Evolutionary conservation across 2,113 vertebrate species (phyloP).

Genomic region (Phodopus roborovskii): DNA sequence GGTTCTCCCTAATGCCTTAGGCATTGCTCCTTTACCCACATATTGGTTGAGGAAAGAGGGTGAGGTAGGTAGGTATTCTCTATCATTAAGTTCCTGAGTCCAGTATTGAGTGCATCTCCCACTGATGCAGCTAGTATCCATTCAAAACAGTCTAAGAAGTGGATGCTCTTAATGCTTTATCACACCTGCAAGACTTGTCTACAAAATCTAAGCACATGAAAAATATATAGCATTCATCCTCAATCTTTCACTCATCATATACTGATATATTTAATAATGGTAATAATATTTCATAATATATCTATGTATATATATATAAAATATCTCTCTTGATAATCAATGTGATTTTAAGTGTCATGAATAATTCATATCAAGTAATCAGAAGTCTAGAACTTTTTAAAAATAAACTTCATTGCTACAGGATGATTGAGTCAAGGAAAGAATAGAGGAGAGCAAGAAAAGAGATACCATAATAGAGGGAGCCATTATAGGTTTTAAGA

Average conservation of each 20-base stretch:
- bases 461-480: no score
- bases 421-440: no score
- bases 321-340: background rate
- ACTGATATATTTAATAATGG: background rate
- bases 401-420: background rate
- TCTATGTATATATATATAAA: background rate
- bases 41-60: background rate
- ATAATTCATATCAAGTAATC: background rate
- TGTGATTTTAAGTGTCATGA: background rate
- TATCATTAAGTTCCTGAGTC: background rate
- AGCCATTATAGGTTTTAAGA: no score
- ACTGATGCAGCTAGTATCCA: background rate
- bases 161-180: rapidly evolving
- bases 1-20: no score
- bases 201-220: background rate
- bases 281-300: background rate
- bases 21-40: background rate
- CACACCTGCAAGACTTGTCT: no score
- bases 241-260: rapidly evolving
- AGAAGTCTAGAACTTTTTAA: background rate
- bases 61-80: rapidly evolving
- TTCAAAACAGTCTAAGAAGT: background rate
- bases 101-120: background rate
- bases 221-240: rapidly evolving
- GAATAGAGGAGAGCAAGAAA: no score